phyloP scores from a whole-genome alignment of 2,797 vertebrate species.

The Sebastes dallii region DNA sequence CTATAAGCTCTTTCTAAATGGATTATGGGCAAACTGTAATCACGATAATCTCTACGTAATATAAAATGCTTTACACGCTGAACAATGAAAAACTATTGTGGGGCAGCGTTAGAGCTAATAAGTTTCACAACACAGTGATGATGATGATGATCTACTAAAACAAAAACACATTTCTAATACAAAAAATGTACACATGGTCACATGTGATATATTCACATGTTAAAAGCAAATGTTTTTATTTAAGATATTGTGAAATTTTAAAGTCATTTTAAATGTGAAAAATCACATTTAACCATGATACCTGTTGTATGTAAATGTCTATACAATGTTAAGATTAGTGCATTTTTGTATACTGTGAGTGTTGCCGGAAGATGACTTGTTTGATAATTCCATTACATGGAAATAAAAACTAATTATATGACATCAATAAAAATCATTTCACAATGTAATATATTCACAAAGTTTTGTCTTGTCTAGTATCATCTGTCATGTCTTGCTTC shows the following conservation, averaged over 20 bases:
- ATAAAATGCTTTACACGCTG: conserved; percentile 36
- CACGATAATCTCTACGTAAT: conserved; percentile 53
- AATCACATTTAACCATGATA: neutral
- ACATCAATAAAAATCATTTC: neutral
- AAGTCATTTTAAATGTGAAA: neutral
- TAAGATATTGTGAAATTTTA: neutral
- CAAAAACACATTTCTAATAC: neutral
- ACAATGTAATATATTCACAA: neutral
- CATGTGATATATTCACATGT: neutral
- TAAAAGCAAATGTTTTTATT: neutral
- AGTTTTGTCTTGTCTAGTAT: too few relatives aligned
- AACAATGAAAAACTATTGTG: conserved; percentile 33
- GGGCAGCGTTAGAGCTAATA: neutral
- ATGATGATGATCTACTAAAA: neutral
- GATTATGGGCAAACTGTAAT: conserved; percentile 62
- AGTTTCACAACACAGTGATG: neutral
- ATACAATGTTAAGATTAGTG: neutral
- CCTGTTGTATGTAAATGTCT: neutral
- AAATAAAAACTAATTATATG: neutral
- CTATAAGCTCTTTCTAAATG: conserved; percentile 60
- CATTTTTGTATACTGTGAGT: neutral
- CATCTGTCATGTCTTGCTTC: too few relatives aligned
- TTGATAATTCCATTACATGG: neutral
- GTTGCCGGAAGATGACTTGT: neutral
- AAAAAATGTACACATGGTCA: neutral